A percentile compares a stretch with the other conserved stretches of the same genome.
Conservation (phyloP, 2,888 invertebrate genomes). For the Phymatocera aterrima region DNA sequence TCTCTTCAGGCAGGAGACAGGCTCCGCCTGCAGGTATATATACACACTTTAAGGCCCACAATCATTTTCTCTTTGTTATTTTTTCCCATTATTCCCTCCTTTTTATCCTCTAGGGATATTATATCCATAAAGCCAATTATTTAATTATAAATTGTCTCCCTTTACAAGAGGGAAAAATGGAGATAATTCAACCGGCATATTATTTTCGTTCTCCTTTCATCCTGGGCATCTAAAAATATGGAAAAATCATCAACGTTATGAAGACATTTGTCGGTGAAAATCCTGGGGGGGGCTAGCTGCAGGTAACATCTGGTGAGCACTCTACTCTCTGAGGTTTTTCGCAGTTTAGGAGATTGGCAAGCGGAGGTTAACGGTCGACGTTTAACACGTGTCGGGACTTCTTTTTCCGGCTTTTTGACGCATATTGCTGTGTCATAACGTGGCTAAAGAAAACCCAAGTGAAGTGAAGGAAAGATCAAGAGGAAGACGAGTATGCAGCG, state of each 20-base stretch:
- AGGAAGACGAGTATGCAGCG: background rate
- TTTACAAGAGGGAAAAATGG: no score
- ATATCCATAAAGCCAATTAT: no score
- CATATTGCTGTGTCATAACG: no score
- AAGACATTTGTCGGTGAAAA: background rate
- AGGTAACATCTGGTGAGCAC: slow-evolving; percentile 14
- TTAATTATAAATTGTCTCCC: background rate
- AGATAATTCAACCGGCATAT: no score
- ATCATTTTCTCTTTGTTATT: background rate
- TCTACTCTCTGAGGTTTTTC: background rate
- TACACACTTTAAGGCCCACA: background rate
- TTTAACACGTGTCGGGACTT: background rate
- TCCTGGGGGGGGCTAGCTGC: no score
- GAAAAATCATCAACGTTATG: background rate
- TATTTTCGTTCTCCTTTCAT: background rate
- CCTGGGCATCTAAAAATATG: background rate
- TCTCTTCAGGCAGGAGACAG: background rate
- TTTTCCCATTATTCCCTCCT: background rate
- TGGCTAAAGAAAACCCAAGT: background rate
- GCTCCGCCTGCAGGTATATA: background rate
- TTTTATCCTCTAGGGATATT: background rate
- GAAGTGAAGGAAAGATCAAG: background rate
- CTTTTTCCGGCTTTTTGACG: no score
- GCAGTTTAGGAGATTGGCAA: slow-evolving; percentile 16
- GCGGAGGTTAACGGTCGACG: background rate